Conservation (phyloP, 2,888 invertebrate genomes). For the Trisateles emortualis region DNA sequence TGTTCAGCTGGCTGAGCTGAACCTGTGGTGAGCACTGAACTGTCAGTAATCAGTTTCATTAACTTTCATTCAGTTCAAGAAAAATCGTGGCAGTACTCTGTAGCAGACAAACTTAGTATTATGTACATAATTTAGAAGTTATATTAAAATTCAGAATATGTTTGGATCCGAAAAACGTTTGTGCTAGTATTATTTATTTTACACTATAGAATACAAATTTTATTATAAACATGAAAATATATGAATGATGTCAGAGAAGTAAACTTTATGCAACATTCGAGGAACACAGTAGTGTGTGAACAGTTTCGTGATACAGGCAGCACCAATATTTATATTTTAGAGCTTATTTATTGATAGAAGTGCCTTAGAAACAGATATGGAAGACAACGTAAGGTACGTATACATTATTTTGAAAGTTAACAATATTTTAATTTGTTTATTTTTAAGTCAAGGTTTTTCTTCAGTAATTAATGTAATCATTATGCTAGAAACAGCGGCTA, state of each 20-base stretch:
- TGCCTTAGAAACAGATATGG: slow-evolving; percentile 40
- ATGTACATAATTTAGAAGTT: background rate
- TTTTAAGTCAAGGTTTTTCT: background rate
- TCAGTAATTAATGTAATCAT: background rate
- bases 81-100: too few species aligned
- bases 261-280: slow-evolving; percentile 24
- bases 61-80: too few species aligned
- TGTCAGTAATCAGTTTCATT: too few species aligned
- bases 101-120: too few species aligned
- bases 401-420: slow-evolving; percentile 3
- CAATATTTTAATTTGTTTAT: background rate
- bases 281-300: slow-evolving; percentile 12
- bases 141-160: background rate
- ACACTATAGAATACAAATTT: background rate
- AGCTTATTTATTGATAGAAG: slow-evolving; percentile 11
- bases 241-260: slow-evolving; percentile 37
- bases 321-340: slow-evolving; percentile 4
- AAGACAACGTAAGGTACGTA: slow-evolving; percentile 52
- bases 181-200: background rate
- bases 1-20: too few species aligned
- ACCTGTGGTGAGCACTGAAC: too few species aligned
- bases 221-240: background rate
- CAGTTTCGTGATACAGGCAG: slow-evolving; percentile 10
- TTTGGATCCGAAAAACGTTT: background rate
- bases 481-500: background rate